Conservation (phyloP, 2,113 vertebrate species). For the Sander vitreus region DNA sequence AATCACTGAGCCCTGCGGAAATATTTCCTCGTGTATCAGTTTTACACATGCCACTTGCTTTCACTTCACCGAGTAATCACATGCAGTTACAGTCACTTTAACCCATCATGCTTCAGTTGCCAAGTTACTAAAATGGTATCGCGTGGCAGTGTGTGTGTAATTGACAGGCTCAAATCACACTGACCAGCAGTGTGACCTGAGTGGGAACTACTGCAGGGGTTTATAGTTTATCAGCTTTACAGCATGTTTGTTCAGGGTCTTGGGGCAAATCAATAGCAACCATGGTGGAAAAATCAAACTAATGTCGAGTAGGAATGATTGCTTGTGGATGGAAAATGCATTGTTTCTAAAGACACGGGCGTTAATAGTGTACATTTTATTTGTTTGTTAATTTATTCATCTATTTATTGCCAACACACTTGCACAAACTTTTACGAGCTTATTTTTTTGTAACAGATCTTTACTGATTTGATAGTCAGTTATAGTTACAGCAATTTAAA, state of each 20-base stretch:
- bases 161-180: conserved; percentile 31
- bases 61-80: conserved; percentile 20
- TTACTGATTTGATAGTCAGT: neutral
- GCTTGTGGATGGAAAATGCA: neutral
- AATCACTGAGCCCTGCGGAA: conserved; percentile 21
- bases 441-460: neutral
- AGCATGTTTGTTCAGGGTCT: conserved; percentile 28
- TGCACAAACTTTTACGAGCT: neutral
- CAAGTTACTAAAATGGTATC: conserved; percentile 24
- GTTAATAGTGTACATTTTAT: neutral
- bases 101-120: conserved; percentile 2
- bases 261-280: conserved; percentile 57
- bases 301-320: neutral
- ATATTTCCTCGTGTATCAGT: conserved; percentile 1
- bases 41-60: conserved; percentile 38
- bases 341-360: neutral
- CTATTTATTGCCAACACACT: neutral
- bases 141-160: conserved; percentile 23
- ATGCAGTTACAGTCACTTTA: conserved; percentile 26
- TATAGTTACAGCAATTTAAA: too few relatives aligned
- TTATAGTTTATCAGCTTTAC: conserved; percentile 27
- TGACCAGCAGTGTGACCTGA: conserved; percentile 4
- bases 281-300: conserved; percentile 59
- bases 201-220: neutral
- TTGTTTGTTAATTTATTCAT: neutral